Conservation (phyloP, 2,888 invertebrate species). For the Cephalotes varians region DNA sequence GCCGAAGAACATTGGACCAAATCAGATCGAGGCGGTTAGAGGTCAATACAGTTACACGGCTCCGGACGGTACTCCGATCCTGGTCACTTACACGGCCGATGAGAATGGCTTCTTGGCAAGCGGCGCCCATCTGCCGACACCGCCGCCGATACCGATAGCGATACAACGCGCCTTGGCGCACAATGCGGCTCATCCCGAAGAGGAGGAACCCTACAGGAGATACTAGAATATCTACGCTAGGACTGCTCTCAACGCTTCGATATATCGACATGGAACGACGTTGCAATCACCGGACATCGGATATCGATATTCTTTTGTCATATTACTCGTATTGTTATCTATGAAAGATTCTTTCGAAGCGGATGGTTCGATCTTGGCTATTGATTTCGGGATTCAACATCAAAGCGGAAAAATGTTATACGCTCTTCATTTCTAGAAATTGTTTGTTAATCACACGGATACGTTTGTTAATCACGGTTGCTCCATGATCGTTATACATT, state of each 20-base stretch:
- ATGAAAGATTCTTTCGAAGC: conserved; percentile 1
- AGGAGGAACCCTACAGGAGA: conserved; percentile 83
- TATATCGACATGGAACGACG: conserved; percentile 4
- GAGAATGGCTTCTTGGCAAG: conserved; percentile 90
- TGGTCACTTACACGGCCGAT: conserved; percentile 89
- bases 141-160: conserved; percentile 92
- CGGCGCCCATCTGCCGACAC: conserved; percentile 93
- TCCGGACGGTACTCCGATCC: conserved; percentile 89
- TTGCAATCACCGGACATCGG: background rate
- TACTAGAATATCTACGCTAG: conserved; percentile 64
- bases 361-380: background rate
- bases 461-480: background rate
- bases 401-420: background rate
- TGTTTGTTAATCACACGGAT: too few relatives aligned
- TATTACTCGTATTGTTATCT: background rate
- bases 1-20: conserved; percentile 87
- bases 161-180: conserved; percentile 90
- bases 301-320: background rate
- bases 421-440: background rate
- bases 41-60: conserved; percentile 90
- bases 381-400: background rate
- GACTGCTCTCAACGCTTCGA: conserved; percentile 21
- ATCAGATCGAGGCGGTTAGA: conserved; percentile 85
- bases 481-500: conserved; percentile 5
- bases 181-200: conserved; percentile 86